Percentiles rank a stretch among this genome's conserved stretches.
Evolutionary conservation across 2,797 vertebrate genomes (phyloP).

Genomic region (Ptychadena robeensis): DNA sequence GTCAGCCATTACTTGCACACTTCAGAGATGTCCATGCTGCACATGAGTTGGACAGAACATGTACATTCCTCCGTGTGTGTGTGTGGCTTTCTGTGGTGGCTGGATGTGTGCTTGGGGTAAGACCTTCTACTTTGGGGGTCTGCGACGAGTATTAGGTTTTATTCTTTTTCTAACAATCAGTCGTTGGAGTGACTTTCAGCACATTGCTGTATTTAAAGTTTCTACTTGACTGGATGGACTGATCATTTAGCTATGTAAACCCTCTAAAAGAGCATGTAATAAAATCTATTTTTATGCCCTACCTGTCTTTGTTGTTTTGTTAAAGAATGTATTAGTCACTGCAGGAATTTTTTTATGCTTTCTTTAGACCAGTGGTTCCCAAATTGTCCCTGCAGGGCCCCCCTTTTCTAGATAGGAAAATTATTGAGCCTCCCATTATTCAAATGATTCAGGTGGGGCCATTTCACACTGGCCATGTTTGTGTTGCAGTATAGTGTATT

Average conservation of each 20-base stretch:
- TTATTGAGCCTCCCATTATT: no score
- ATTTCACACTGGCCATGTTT: no score
- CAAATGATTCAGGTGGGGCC: no score
- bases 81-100: conserved; percentile 32
- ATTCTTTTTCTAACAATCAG: conserved; percentile 25
- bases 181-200: conserved; percentile 49
- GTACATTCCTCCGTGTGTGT: conserved; percentile 46
- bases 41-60: not conserved
- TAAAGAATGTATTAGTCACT: no score
- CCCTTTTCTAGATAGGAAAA: no score
- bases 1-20: conserved; percentile 12
- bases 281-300: conserved; percentile 62
- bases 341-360: no score
- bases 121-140: conserved; percentile 20
- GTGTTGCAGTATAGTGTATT: no score
- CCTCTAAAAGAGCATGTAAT: conserved; percentile 59
- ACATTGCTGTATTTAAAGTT: conserved; percentile 55
- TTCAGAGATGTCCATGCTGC: conserved; percentile 23
- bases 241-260: conserved; percentile 51
- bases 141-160: conserved; percentile 36
- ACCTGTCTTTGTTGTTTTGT: not conserved
- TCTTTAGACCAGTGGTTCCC: no score
- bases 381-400: no score
- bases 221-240: conserved; percentile 33
- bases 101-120: conserved; percentile 18